Percentiles rank a stretch among this genome's conserved stretches.
phyloP scores from a whole-genome alignment of 2,888 invertebrate genomes.

The Leuctra nigra region DNA sequence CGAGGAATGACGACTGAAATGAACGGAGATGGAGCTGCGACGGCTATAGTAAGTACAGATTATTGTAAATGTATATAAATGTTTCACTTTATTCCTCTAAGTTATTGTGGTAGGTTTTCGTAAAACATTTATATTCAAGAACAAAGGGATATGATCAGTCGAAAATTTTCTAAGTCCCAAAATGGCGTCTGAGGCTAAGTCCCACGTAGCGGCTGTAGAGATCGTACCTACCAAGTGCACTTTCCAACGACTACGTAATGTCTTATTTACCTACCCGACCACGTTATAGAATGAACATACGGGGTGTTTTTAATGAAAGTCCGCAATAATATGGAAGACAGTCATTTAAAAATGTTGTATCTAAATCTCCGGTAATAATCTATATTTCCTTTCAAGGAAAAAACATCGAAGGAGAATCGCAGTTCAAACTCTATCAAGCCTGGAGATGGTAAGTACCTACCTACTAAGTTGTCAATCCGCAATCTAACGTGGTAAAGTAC shows the following conservation, averaged over 20 bases:
- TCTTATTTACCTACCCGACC: too few species aligned
- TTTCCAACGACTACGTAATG: too few species aligned
- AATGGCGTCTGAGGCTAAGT: conserved; percentile 78
- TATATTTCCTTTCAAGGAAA: conserved; percentile 35
- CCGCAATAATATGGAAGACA: too few species aligned
- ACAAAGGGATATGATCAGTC: conserved; percentile 5
- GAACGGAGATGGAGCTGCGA: conserved; percentile 51
- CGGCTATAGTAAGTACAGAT: conserved; percentile 50
- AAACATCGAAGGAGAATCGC: conserved; percentile 40
- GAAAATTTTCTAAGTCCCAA: conserved; percentile 74
- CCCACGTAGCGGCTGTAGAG: conserved; percentile 49
- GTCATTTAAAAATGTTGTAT: too few species aligned
- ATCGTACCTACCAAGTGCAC: too few species aligned
- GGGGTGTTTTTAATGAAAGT: too few species aligned
- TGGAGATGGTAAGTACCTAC: conserved; percentile 37
- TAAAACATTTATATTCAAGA: neutral
- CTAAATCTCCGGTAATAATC: too few species aligned
- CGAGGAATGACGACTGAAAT: conserved; percentile 60
- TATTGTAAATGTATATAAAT: conserved; percentile 34
- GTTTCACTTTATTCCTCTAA: conserved; percentile 11
- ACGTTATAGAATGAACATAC: too few species aligned
- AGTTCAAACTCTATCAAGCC: conserved; percentile 39
- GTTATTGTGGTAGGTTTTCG: conserved; percentile 12
- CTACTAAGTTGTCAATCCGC: too few species aligned
- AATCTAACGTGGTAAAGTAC: too few species aligned